Evolutionary conservation across 2,797 vertebrate species (phyloP).

Genomic region (Helarctos malayanus): DNA sequence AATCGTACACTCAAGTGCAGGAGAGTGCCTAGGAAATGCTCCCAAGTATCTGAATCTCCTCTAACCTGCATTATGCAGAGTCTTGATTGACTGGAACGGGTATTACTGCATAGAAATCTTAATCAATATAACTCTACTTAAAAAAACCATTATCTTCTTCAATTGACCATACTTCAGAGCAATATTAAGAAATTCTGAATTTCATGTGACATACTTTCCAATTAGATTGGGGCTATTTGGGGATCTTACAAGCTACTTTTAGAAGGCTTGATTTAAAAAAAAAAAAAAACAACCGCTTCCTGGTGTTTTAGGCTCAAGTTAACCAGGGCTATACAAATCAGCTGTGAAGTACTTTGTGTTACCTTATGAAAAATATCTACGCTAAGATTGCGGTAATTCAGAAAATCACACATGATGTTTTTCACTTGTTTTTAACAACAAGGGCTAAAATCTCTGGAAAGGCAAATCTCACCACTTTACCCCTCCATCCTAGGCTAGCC

Average conservation of each 20-base stretch:
- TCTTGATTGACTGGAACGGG: conserved; percentile 2
- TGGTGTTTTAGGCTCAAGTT: conserved; percentile 59
- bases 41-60: conserved; percentile 61
- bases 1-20: conserved; percentile 25
- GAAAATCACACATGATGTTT: conserved; percentile 53
- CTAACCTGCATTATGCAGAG: conserved; percentile 53
- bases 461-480: conserved; percentile 50
- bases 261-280: conserved; percentile 51
- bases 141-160: conserved; percentile 55
- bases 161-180: conserved; percentile 58
- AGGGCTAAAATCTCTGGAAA: conserved; percentile 55
- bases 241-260: conserved; percentile 56
- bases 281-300: background rate
- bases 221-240: conserved; percentile 62
- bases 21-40: conserved; percentile 44
- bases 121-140: conserved; percentile 46
- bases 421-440: conserved; percentile 49
- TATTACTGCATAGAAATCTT: conserved; percentile 53
- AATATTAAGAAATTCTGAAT: conserved; percentile 70
- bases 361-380: conserved; percentile 71
- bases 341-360: conserved; percentile 63
- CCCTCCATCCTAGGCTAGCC: background rate
- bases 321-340: conserved; percentile 62
- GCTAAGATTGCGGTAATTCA: conserved; percentile 52
- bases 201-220: conserved; percentile 60